phyloP scores from a whole-genome alignment of 2,797 vertebrate genomes.

The Ptychobarbus kaznakovi region DNA sequence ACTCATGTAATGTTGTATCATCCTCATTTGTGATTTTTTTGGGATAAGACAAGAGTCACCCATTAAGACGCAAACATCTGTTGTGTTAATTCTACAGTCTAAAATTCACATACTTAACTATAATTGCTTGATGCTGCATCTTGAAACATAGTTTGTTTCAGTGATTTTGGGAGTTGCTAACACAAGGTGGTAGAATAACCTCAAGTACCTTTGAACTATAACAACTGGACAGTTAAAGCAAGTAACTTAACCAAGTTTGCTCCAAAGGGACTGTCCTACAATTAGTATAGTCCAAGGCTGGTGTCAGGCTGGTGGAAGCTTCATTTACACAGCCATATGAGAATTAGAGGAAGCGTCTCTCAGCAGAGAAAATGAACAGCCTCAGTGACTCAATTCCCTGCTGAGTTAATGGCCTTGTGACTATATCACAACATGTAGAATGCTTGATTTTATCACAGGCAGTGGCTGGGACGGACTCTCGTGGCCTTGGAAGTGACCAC shows the following conservation, averaged over 20 bases:
- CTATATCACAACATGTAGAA: slow-evolving; percentile 38
- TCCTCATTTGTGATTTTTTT: neutral
- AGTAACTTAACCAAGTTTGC: neutral
- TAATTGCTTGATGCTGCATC: neutral
- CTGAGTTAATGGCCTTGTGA: slow-evolving; percentile 19
- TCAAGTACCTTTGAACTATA: neutral
- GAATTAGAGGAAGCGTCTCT: slow-evolving; percentile 6
- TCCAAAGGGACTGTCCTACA: neutral
- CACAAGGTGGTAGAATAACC: neutral
- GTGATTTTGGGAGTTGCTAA: neutral
- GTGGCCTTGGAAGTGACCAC: neutral
- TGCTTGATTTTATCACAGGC: slow-evolving; percentile 10
- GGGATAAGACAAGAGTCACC: neutral
- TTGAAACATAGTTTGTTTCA: neutral
- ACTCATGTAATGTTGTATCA: neutral
- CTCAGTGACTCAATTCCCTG: slow-evolving; percentile 9
- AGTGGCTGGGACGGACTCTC: neutral
- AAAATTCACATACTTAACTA: neutral
- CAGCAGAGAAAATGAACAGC: neutral
- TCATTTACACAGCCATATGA: neutral
- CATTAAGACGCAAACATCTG: neutral
- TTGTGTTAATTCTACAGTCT: neutral
- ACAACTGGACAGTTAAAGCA: neutral
- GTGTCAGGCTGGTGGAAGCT: neutral
- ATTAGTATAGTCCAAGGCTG: neutral